A percentile compares a stretch with the other conserved stretches of the same genome.
Conservation (phyloP, 2,797 vertebrate species). For the Silurus aristotelis region DNA sequence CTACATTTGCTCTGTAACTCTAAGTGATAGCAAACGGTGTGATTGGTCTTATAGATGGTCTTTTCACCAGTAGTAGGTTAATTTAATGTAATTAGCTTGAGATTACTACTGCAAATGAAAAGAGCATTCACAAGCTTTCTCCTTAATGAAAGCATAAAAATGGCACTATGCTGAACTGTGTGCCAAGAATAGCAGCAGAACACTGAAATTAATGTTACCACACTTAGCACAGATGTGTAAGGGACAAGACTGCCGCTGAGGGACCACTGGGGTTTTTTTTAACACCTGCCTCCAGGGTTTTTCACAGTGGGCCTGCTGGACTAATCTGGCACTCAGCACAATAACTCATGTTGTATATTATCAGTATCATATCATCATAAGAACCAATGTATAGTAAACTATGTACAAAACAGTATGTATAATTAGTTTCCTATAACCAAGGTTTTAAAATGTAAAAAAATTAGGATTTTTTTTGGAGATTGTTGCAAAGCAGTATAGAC, state of each 20-base stretch:
- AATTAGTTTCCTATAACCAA: neutral
- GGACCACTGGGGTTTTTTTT: neutral
- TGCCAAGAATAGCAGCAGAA: neutral
- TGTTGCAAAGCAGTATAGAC: neutral
- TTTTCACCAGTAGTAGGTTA: neutral
- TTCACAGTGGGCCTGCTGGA: neutral
- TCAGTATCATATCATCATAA: neutral
- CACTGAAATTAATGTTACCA: neutral
- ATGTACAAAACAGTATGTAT: neutral
- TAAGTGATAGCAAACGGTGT: neutral
- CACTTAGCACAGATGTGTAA: conserved; percentile 6
- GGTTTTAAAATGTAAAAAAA: neutral
- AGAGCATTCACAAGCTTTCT: no score
- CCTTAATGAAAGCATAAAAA: conserved; percentile 1
- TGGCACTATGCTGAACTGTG: neutral
- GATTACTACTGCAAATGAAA: neutral
- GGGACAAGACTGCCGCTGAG: neutral
- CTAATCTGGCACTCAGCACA: neutral
- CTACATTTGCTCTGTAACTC: neutral
- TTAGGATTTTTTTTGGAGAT: neutral
- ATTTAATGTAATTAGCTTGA: neutral
- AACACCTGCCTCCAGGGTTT: neutral
- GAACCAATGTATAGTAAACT: neutral
- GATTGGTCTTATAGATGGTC: neutral
- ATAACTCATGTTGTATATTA: neutral